Percentiles rank a stretch among this genome's conserved stretches.
Conservation (phyloP, 1,140 invertebrate genomes). For the Neoseiulus cucumeris region DNA sequence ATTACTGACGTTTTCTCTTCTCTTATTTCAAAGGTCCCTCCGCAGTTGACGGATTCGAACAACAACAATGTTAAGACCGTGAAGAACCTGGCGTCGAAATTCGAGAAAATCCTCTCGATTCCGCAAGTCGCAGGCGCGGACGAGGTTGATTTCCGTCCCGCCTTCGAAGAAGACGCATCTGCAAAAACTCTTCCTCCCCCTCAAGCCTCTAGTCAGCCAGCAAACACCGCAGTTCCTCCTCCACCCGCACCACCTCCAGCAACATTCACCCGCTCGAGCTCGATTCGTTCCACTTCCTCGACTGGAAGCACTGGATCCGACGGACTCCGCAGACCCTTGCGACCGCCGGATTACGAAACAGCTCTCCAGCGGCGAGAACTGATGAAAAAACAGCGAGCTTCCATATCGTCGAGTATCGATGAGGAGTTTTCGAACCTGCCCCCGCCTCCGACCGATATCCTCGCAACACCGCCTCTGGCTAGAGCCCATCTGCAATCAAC, state of each 20-base stretch:
- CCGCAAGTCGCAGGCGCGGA: slow-evolving; percentile 15
- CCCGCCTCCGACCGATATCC: neutral
- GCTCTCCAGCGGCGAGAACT: slow-evolving; percentile 20
- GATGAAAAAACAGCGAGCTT: slow-evolving; percentile 7
- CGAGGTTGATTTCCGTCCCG: slow-evolving; percentile 16
- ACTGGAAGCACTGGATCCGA: slow-evolving; percentile 5
- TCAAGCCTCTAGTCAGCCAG: neutral
- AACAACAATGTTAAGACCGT: slow-evolving; percentile 33
- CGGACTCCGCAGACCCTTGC: slow-evolving; percentile 15
- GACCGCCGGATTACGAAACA: slow-evolving; percentile 23
- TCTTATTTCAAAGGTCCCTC: neutral
- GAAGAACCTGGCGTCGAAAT: slow-evolving; percentile 56
- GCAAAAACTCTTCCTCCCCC: slow-evolving; percentile 7
- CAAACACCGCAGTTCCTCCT: neutral
- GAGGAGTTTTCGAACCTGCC: slow-evolving; percentile 7
- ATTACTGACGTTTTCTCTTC: too few relatives aligned
- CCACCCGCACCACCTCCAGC: too few relatives aligned
- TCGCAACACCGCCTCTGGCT: neutral
- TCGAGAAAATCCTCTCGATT: slow-evolving; percentile 39
- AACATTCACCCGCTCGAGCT: neutral
- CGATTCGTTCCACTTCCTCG: neutral
- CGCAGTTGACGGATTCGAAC: neutral
- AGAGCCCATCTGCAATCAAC: neutral
- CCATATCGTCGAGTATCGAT: slow-evolving; percentile 4
- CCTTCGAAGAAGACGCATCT: neutral